Evolutionary conservation across 2,797 vertebrate species (phyloP).

Genomic region (Strix occidentalis): DNA sequence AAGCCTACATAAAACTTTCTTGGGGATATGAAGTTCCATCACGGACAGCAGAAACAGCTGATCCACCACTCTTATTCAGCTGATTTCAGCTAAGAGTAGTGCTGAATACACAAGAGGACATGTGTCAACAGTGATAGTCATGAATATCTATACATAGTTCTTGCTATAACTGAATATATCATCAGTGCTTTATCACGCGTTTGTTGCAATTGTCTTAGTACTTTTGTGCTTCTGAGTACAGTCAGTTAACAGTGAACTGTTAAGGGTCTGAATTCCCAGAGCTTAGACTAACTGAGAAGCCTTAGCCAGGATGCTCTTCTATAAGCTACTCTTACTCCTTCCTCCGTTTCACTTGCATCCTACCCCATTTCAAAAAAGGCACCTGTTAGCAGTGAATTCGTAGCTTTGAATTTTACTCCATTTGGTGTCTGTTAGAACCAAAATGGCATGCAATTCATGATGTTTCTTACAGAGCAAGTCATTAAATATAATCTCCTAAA

Average conservation of each 20-base stretch:
- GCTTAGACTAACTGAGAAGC: not conserved
- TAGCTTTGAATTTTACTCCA: not conserved
- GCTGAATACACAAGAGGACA: not conserved
- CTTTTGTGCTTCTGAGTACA: not conserved
- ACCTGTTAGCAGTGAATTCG: not conserved
- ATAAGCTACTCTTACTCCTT: not conserved
- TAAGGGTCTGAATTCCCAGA: not conserved
- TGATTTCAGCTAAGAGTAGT: not conserved
- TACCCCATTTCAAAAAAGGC: not conserved
- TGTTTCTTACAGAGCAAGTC: not conserved
- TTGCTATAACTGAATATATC: not conserved
- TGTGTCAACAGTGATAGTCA: not conserved
- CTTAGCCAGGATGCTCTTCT: not conserved
- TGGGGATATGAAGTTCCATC: not conserved
- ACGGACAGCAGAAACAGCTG: not conserved
- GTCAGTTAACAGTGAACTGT: not conserved
- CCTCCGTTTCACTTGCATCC: not conserved
- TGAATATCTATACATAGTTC: not conserved
- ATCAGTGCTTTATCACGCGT: rapidly evolving
- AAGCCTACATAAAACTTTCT: not conserved
- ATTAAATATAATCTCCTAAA: not conserved
- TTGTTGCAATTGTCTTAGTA: not conserved
- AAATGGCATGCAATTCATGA: not conserved
- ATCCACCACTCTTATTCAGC: not conserved
- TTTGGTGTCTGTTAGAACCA: not conserved